Base-by-base conservation (phyloP, 2,888 invertebrate species). In the Gibbula magus region DNA sequence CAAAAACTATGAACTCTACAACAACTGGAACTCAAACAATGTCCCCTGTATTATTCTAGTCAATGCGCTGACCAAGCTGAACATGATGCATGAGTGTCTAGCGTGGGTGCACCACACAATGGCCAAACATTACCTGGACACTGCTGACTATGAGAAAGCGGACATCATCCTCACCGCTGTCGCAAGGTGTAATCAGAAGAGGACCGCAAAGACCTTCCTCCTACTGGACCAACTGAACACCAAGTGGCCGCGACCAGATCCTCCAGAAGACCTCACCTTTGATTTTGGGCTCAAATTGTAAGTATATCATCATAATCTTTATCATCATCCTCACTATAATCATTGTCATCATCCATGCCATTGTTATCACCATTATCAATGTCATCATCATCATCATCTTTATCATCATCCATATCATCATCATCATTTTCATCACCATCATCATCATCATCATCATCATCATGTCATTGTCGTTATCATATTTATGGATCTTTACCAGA, bases 271-370 rank as follows among this genome's bases (percentile, higher is more conserved):
- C 53, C 79, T 78, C 52, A 86, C 84, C 0, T 52, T 89, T 35
- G 82, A 83, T 51, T 82, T 86, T 82, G 86, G 85, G 35, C 79
- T 88, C 5, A 80, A 86, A 56, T 52, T 51, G 52, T 52, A 22
- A 13, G 75, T 75, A 20, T 20, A 16, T 51, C 79, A 92, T 92
- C 89, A 35, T 35, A 5, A 3, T 35, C 35, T 35, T 35, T 35
- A 3, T 35, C 35, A 3, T 35, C 3, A 3, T 45, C 13, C 5
- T 45, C 13, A 10, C 13, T 13, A 45, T 10, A 1, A 13, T 45
- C 45, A 45, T 45, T 13, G 13, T 45, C 4, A 10, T 10, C 45
- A 45, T 45, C 45, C 35, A 35, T 7, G 7, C 7, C 35, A 35
- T 35, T 7, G 7, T 35, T 7, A 35, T 35, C 35, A 5, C 7